Evolutionary conservation across 2,888 invertebrate species (phyloP).

Genomic region (Phania funesta): DNA sequence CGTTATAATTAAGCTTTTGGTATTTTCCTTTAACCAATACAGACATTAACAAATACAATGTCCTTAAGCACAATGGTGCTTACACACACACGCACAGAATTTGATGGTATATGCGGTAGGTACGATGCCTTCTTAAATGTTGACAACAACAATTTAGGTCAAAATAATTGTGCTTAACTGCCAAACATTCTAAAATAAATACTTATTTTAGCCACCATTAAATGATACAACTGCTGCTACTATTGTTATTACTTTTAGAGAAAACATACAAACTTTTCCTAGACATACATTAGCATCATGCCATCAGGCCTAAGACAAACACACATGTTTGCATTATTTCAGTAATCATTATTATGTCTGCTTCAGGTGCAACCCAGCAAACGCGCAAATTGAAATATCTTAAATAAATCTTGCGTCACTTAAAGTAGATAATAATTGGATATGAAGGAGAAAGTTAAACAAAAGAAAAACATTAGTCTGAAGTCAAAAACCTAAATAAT

Average conservation of each 20-base stretch:
- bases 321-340: background rate
- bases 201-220: conserved; percentile 28
- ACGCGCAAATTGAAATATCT: background rate
- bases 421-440: background rate
- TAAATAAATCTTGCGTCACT: background rate
- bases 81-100: background rate
- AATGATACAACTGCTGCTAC: background rate
- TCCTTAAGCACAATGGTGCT: background rate
- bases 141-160: conserved; percentile 32
- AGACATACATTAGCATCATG: conserved; percentile 29
- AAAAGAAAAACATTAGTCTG: too few relatives aligned
- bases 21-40: background rate
- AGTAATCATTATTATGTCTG: conserved; percentile 31
- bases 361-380: background rate
- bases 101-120: background rate
- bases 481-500: too few relatives aligned
- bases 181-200: conserved; percentile 43
- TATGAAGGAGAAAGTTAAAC: too few relatives aligned
- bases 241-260: conserved; percentile 38
- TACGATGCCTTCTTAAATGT: background rate
- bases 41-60: background rate
- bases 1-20: background rate
- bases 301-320: conserved; percentile 23
- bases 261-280: conserved; percentile 39
- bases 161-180: conserved; percentile 48